Base-by-base conservation (phyloP, 2,888 invertebrate genomes). In the Cryptocheilus praepositus region DNA sequence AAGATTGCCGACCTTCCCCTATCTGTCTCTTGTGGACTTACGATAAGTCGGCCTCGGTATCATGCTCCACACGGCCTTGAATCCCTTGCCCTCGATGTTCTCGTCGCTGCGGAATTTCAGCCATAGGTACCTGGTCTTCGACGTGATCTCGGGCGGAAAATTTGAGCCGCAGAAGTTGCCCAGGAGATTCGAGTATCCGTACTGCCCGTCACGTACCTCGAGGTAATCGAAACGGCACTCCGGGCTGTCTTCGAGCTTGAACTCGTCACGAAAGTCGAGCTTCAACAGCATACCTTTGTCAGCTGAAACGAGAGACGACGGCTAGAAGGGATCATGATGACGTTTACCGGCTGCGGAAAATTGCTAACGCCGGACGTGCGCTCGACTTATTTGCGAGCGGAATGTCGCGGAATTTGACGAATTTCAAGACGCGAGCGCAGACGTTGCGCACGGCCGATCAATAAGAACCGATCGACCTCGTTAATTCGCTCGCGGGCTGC, bases 141-240 rank as follows among this genome's bases (percentile, higher is more conserved):
- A 95, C 63, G 92, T 92, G 79, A 96, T 92, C 86, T 93, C 91
- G 18, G 93, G 92, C 22, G 95, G 95, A 83, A 93, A 94, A 63
- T 91, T 90, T 61, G 91, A 90, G 61, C 95, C 95, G 85, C 96
- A 96, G 86, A 90, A 94, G 79, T 90, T 91, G n/a, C 92, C 92
- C 71, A 94, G 89, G 71, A 91, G 88, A 70, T 91, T 91, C 71
- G 93, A 93, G 89, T 93, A 95, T 7, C 95, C 95, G 83, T 94
- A 93, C 55, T 93, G 93, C 0, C 96, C 96, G 86, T 96, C 95
- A 63, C 95, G 92, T 62, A 96, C 92, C 89, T 96, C 95, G 76
- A 96, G 90, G 88, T 91, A 95, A 89, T 96, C 96, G 89, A 94
- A 94, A 88, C 92, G 92, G 88, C 96, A 96, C 45, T 92, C 91